Conservation (phyloP, 2,888 invertebrate species). For the Papilio demoleus region DNA sequence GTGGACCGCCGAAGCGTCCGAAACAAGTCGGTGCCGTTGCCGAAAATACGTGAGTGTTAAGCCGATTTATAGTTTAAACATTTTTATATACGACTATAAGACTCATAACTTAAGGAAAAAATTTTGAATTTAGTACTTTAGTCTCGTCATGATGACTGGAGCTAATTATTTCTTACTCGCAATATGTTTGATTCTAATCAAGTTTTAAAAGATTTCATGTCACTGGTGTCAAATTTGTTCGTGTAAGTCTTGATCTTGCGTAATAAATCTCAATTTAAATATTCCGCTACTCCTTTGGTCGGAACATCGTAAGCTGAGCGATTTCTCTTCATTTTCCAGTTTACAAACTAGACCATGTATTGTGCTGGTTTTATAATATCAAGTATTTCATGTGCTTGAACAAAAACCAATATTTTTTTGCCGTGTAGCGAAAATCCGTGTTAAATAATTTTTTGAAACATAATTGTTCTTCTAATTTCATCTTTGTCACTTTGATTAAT, state of each 20-base stretch:
- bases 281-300: slow-evolving; percentile 16
- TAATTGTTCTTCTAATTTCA: background rate
- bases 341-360: slow-evolving; percentile 15
- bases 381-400: background rate
- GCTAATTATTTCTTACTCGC: too few species aligned
- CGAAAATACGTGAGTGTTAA: too few species aligned
- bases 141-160: too few species aligned
- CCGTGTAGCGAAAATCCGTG: background rate
- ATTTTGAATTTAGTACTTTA: too few species aligned
- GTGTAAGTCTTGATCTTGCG: slow-evolving; percentile 1
- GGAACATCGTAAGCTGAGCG: slow-evolving; percentile 13
- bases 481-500: background rate
- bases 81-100: too few species aligned
- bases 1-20: too few species aligned
- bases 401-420: background rate
- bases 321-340: slow-evolving; percentile 15
- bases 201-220: too few species aligned
- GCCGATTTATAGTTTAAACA: too few species aligned
- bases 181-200: too few species aligned
- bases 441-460: background rate
- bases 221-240: background rate
- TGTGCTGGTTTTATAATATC: background rate
- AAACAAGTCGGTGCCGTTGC: too few species aligned
- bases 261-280: slow-evolving; percentile 22
- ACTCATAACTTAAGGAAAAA: too few species aligned